phyloP scores from a whole-genome alignment of 35 echinoderm and acorn worm genomes.

The Acanthaster planci region DNA sequence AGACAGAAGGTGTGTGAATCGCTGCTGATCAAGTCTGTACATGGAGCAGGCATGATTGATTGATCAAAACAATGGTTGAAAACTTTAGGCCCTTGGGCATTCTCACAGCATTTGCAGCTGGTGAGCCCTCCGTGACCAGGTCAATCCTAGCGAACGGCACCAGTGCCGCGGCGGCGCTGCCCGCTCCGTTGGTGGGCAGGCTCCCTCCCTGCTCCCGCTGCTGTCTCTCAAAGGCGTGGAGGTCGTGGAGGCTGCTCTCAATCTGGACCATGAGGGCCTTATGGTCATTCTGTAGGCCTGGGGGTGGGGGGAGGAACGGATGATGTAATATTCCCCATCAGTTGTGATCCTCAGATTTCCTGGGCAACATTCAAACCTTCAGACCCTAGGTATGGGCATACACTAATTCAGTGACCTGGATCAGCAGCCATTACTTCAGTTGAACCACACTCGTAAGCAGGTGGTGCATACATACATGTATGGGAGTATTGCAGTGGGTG shows the following conservation, averaged over 20 bases:
- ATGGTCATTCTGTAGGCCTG: constrained; percentile 88
- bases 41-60: neutral
- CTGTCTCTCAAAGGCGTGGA: constrained; percentile 66
- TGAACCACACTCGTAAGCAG: no score
- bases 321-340: no score
- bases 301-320: no score
- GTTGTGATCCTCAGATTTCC: no score
- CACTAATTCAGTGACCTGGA: no score
- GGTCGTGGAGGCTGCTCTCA: constrained; percentile 65
- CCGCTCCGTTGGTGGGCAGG: constrained; percentile 23
- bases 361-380: no score
- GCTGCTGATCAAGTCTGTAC: neutral
- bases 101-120: constrained; percentile 77
- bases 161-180: constrained; percentile 28
- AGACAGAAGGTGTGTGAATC: neutral
- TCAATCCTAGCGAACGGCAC: constrained; percentile 73
- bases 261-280: constrained; percentile 74
- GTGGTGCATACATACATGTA: no score
- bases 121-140: constrained; percentile 57
- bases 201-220: constrained; percentile 24
- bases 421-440: no score
- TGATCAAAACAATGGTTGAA: neutral
- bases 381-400: no score
- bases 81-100: neutral
- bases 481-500: no score